phyloP scores from a whole-genome alignment of 2,888 invertebrate genomes.

The Microchrysa polita region DNA sequence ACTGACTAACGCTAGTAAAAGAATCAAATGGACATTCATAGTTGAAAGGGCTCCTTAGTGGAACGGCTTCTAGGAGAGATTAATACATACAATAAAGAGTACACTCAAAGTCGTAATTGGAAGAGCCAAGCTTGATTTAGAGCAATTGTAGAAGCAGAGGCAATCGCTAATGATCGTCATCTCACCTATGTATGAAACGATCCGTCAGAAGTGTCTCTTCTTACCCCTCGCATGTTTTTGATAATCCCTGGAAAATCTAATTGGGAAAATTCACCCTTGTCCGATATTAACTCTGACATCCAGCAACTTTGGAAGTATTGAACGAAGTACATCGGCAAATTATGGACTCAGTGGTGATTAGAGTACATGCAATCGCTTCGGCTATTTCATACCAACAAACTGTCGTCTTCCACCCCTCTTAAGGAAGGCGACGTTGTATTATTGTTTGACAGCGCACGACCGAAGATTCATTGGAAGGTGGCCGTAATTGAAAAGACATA shows the following conservation, averaged over 20 bases:
- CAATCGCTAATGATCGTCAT: neutral
- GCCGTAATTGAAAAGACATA: neutral
- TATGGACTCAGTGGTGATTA: neutral
- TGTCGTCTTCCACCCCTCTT: no score
- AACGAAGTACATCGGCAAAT: neutral
- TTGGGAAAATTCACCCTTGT: neutral
- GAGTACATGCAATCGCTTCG: neutral
- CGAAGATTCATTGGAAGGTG: neutral
- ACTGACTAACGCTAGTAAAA: neutral
- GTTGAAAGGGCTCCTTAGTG: conserved; percentile 46
- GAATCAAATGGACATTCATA: conserved; percentile 43
- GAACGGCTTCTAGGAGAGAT: conserved; percentile 46
- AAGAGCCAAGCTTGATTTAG: conserved; percentile 18
- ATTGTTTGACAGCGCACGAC: neutral
- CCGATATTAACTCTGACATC: neutral
- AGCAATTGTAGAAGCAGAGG: neutral
- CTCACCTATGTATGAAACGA: neutral
- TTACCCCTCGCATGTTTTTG: neutral
- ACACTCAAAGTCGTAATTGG: conserved; percentile 47
- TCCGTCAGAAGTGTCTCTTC: neutral
- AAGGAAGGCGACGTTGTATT: neutral
- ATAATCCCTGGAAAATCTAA: neutral
- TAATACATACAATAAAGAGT: conserved; percentile 45
- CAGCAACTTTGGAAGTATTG: neutral
- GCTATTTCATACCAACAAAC: no score